Evolutionary conservation across 2,888 invertebrate genomes (phyloP).

Genomic region (Gastracanthus pulcherrimus): DNA sequence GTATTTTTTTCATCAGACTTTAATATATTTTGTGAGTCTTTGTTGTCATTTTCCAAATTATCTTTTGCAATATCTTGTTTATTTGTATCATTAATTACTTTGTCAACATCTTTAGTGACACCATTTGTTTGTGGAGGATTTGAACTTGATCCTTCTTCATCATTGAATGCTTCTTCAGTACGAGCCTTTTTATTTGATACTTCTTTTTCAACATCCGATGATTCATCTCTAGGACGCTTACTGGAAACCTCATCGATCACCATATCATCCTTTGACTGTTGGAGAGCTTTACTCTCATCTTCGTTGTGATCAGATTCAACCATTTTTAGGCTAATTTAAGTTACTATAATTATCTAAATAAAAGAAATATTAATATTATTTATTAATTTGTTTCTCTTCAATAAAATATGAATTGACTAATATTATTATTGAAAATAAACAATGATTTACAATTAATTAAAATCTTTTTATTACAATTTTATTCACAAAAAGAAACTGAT

Average conservation of each 20-base stretch:
- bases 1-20: not conserved
- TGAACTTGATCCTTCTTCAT: constrained; percentile 8
- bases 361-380: not conserved
- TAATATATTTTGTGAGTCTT: not conserved
- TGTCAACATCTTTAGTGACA: not conserved
- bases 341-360: not conserved
- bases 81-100: not conserved
- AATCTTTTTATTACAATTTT: not conserved
- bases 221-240: constrained; percentile 39
- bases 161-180: not conserved
- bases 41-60: not conserved
- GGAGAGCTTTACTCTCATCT: not conserved
- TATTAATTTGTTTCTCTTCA: too few relatives aligned
- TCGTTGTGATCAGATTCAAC: constrained; percentile 43
- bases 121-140: constrained; percentile 3
- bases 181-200: constrained; percentile 24
- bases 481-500: not conserved
- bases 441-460: not conserved
- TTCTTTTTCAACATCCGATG: constrained; percentile 15
- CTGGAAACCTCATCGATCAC: not conserved
- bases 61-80: not conserved
- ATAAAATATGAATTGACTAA: not conserved
- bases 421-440: not conserved
- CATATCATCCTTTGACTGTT: not conserved
- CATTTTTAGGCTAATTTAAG: constrained; percentile 35